Evolutionary conservation across 2,113 vertebrate species (phyloP).

Genomic region (Cyprinodon tularosa): DNA sequence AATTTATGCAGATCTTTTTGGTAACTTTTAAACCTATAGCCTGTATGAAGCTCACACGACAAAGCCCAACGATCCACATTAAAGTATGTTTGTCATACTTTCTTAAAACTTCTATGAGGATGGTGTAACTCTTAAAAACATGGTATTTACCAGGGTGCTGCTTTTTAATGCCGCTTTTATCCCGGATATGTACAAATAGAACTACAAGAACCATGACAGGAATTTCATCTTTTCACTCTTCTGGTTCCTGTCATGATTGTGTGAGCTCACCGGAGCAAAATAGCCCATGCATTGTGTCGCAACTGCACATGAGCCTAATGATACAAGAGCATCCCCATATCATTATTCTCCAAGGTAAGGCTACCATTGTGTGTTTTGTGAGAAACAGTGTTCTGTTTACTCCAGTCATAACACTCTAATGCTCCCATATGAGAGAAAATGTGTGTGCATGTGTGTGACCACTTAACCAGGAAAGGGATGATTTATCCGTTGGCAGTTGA

Average conservation of each 20-base stretch:
- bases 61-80: background rate
- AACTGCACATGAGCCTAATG: conserved; percentile 29
- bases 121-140: background rate
- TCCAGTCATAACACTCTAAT: conserved; percentile 38
- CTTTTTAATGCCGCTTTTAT: background rate
- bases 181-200: background rate
- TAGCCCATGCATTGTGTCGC: background rate
- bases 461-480: conserved; percentile 27
- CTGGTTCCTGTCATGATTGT: conserved; percentile 16
- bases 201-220: background rate
- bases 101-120: background rate
- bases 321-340: conserved; percentile 23
- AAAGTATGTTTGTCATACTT: background rate
- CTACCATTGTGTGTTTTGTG: conserved; percentile 54
- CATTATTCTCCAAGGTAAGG: conserved; percentile 46
- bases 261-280: conserved; percentile 10
- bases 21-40: too few species aligned
- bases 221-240: conserved; percentile 4
- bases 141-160: background rate
- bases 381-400: conserved; percentile 57
- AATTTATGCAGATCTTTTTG: background rate
- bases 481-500: conserved; percentile 58
- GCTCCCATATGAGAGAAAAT: conserved; percentile 30
- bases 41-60: background rate
- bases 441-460: conserved; percentile 7